Conservation (phyloP, 2,797 vertebrate species). For the Falco concolor region DNA sequence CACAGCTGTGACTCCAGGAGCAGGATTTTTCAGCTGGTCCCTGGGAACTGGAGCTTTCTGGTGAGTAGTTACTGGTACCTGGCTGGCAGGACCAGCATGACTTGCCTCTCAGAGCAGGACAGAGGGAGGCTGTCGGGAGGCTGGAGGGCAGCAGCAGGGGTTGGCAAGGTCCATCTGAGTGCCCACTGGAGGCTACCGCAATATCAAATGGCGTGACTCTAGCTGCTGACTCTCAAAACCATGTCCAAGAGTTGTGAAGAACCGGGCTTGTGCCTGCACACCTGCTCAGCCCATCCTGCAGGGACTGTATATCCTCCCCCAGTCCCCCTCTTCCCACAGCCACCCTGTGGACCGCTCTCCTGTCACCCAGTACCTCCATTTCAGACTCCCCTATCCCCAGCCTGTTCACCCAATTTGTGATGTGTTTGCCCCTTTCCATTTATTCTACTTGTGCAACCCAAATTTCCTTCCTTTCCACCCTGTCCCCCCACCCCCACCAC, state of each 20-base stretch:
- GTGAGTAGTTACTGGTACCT: not conserved
- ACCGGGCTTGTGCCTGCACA: not conserved
- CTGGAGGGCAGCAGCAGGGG: not conserved
- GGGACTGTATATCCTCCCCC: not conserved
- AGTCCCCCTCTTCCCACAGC: not conserved
- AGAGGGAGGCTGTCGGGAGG: not conserved
- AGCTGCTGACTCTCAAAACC: not conserved
- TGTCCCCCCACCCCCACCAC: not conserved
- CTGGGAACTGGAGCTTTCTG: not conserved
- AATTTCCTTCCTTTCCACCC: not conserved
- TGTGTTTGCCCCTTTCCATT: not conserved
- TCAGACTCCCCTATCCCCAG: not conserved
- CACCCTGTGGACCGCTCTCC: not conserved
- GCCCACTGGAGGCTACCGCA: not conserved
- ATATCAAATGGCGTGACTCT: not conserved
- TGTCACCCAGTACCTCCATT: not conserved
- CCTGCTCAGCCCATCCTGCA: not conserved
- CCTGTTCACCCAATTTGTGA: not conserved
- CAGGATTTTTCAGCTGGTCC: not conserved
- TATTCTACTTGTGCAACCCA: not conserved
- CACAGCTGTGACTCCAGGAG: not conserved
- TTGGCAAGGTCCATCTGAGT: not conserved
- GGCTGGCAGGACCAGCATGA: not conserved
- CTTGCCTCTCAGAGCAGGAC: not conserved
- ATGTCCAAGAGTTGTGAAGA: not conserved